A percentile compares a stretch with the other conserved stretches of the same genome.
Conservation (phyloP, 2,888 invertebrate genomes). For the Acronicta leporina region DNA sequence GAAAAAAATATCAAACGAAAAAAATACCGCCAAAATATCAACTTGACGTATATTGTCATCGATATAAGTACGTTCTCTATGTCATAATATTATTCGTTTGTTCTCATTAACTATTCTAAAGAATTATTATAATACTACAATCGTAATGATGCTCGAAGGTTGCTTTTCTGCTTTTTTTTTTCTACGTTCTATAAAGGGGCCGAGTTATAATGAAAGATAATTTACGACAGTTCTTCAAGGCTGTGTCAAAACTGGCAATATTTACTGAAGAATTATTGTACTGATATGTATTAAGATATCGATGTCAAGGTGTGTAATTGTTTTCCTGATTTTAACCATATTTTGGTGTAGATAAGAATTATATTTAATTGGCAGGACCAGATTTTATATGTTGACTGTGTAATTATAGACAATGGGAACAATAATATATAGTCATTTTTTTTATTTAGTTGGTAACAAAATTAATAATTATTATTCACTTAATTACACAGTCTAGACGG, state of each 20-base stretch:
- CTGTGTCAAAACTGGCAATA: conserved; percentile 65
- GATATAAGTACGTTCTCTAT: conserved; percentile 30
- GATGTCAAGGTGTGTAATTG: conserved; percentile 69
- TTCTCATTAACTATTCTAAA: conserved; percentile 40
- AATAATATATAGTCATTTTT: no score
- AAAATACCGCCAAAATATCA: conserved; percentile 22
- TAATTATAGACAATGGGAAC: no score
- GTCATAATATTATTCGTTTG: conserved; percentile 41
- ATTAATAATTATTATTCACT: not conserved
- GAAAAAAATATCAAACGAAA: conserved; percentile 17
- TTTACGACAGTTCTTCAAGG: conserved; percentile 69
- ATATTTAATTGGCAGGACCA: conserved; percentile 1
- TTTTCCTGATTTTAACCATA: conserved; percentile 56
- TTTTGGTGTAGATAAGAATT: conserved; percentile 11
- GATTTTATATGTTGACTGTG: no score
- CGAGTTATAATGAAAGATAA: conserved; percentile 45
- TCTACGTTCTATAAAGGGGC: conserved; percentile 44
- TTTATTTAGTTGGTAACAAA: not conserved
- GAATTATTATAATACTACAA: conserved; percentile 33
- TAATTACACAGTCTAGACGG: conserved; percentile 11
- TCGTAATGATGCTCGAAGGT: conserved; percentile 46
- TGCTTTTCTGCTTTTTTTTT: conserved; percentile 46
- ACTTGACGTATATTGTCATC: conserved; percentile 24
- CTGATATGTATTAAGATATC: conserved; percentile 67
- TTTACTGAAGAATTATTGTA: conserved; percentile 68